Evolutionary conservation across 2,888 invertebrate genomes (phyloP).

Genomic region (Dorcus parallelipipedus): DNA sequence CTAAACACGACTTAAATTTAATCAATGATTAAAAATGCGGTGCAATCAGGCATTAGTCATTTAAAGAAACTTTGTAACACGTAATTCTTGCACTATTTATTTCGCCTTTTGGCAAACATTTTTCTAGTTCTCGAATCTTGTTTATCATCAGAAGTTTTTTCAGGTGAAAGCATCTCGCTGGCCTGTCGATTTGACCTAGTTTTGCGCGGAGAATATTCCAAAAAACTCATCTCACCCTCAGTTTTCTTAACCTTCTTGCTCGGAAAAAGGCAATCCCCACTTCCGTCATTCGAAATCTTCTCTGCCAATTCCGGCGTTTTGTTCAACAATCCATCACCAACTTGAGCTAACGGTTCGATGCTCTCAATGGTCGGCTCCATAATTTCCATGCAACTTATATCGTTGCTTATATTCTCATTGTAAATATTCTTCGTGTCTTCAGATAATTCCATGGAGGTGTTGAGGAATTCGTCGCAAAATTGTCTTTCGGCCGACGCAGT

Average conservation of each 20-base stretch:
- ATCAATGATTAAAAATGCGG: too few relatives aligned
- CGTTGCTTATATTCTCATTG: not conserved
- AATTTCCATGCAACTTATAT: constrained; percentile 9
- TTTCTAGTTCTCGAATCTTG: constrained; percentile 9
- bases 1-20: too few relatives aligned
- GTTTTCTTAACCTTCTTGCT: constrained; percentile 2
- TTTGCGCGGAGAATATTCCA: constrained; percentile 19
- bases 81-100: constrained; percentile 3
- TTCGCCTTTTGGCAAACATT: constrained; percentile 4
- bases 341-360: constrained; percentile 1
- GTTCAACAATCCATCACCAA: constrained; percentile 1
- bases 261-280: not conserved
- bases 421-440: constrained; percentile 13
- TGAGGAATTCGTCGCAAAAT: constrained; percentile 17
- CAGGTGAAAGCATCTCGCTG: constrained; percentile 2
- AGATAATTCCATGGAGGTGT: constrained; percentile 9
- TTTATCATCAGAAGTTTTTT: constrained; percentile 6
- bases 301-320: constrained; percentile 6
- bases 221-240: constrained; percentile 1
- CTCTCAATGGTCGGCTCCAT: constrained; percentile 6
- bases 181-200: constrained; percentile 19
- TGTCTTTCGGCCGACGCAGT: constrained; percentile 1
- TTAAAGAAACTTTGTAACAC: too few relatives aligned
- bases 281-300: not conserved
- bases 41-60: too few relatives aligned